Conservation (phyloP, 2,797 vertebrate genomes). For the Menidia menidia region DNA sequence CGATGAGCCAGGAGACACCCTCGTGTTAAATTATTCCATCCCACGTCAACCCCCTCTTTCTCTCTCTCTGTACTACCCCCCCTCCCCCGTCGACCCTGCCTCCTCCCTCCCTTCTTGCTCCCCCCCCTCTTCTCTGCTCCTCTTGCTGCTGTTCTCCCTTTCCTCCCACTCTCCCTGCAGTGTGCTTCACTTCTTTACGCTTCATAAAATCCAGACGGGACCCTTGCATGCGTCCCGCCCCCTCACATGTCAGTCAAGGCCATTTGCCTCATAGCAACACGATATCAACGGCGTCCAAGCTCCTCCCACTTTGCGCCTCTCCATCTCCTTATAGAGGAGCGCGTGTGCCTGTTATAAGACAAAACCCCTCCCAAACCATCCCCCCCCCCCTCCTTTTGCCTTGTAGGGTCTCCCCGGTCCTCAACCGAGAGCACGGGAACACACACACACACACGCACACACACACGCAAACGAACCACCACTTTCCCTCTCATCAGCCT, state of each 20-base stretch:
- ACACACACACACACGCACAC: not conserved
- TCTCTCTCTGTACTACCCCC: constrained; percentile 24
- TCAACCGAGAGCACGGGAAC: constrained; percentile 35
- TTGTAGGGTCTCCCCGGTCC: constrained; percentile 55
- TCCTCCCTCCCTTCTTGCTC: constrained; percentile 39
- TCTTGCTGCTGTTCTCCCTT: constrained; percentile 67
- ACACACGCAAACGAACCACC: constrained; percentile 5
- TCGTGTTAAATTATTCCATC: constrained; percentile 79
- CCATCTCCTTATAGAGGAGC: constrained; percentile 79
- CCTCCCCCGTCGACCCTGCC: constrained; percentile 44
- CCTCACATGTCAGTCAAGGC: constrained; percentile 74
- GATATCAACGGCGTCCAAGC: constrained; percentile 40
- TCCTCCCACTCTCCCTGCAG: constrained; percentile 74
- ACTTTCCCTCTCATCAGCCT: constrained; percentile 49
- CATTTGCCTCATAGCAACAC: constrained; percentile 71
- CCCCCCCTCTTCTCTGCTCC: constrained; percentile 42
- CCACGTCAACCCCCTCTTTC: constrained; percentile 59
- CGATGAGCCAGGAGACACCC: constrained; percentile 77
- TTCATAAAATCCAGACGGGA: constrained; percentile 83
- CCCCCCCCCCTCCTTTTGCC: constrained; percentile 44
- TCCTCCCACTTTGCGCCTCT: constrained; percentile 54
- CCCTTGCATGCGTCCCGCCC: constrained; percentile 71
- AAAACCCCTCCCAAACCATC: constrained; percentile 40
- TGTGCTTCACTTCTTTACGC: constrained; percentile 72
- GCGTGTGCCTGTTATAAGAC: constrained; percentile 73